These are phyloP conservation scores for Rousettus madagascariensis DNA, from an alignment of 2,797 vertebrate species.

Conservation along the genomic window DNA sequence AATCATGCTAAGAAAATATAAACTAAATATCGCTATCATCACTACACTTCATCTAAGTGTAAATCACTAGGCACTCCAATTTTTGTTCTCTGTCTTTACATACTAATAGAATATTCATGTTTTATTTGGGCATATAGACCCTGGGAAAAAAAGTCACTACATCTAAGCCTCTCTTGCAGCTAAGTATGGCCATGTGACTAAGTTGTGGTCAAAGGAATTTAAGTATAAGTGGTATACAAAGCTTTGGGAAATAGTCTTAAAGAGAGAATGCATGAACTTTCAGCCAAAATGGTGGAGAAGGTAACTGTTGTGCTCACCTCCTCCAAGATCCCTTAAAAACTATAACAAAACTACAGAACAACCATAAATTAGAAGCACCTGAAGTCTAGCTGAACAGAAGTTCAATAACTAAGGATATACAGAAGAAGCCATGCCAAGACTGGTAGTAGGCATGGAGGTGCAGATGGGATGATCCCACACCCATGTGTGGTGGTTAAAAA, in stretches of 20 bases:
- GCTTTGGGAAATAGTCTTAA: not conserved
- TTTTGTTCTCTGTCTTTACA: not conserved
- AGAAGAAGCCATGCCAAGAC: too few relatives aligned
- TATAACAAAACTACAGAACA: too few relatives aligned
- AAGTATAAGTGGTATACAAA: not conserved
- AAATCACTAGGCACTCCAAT: not conserved
- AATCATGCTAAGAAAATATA: not conserved
- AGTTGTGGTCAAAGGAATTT: not conserved
- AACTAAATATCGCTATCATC: not conserved
- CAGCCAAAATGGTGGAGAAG: too few relatives aligned
- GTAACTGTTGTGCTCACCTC: too few relatives aligned
- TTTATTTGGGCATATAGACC: not conserved
- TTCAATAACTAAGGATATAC: too few relatives aligned
- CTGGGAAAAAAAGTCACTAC: not conserved
- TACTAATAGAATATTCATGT: not conserved
- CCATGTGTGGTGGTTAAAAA: too few relatives aligned
- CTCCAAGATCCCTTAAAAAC: too few relatives aligned
- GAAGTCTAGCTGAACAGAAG: too few relatives aligned
- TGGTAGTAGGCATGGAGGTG: too few relatives aligned
- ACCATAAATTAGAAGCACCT: too few relatives aligned
- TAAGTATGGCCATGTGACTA: not conserved
- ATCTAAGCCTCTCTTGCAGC: not conserved
- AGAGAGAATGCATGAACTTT: not conserved
- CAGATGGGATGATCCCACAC: too few relatives aligned
- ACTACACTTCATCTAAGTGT: not conserved